Conservation (phyloP, 2,113 vertebrate species). For the Solenodon paradoxus region DNA sequence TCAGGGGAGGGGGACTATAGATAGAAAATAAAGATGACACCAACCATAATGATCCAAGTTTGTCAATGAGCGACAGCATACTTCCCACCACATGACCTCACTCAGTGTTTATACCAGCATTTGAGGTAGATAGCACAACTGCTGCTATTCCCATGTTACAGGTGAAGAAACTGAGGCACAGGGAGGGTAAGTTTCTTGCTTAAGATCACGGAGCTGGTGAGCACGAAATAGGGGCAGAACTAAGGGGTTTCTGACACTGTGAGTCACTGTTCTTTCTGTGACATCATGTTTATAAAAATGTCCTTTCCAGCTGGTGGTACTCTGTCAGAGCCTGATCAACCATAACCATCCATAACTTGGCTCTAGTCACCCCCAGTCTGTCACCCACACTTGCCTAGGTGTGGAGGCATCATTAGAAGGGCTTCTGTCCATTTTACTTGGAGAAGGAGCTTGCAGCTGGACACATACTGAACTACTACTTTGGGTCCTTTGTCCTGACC, state of each 20-base stretch:
- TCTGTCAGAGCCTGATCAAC: not conserved
- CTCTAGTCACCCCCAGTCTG: not conserved
- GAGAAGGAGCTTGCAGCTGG: not conserved
- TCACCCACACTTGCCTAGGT: not conserved
- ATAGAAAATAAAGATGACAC: not conserved
- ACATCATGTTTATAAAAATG: not conserved
- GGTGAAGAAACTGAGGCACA: not conserved
- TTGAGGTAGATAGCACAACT: not conserved
- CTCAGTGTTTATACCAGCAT: not conserved
- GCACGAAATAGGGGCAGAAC: not conserved
- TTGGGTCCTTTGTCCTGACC: not conserved
- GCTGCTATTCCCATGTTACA: not conserved
- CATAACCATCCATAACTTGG: accelerated
- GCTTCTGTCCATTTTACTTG: not conserved
- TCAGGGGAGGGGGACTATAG: not conserved
- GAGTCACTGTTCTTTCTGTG: not conserved
- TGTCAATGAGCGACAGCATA: not conserved
- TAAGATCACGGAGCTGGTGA: not conserved
- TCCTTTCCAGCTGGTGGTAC: not conserved
- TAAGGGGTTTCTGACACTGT: not conserved
- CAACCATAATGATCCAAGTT: not conserved
- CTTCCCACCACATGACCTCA: not conserved
- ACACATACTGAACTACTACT: not conserved
- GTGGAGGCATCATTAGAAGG: not conserved
- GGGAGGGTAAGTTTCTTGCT: not conserved